A percentile compares a stretch with the other conserved stretches of the same genome.
Evolutionary conservation across 2,888 invertebrate species (phyloP).

Genomic region (Xestobium rufovillosum): DNA sequence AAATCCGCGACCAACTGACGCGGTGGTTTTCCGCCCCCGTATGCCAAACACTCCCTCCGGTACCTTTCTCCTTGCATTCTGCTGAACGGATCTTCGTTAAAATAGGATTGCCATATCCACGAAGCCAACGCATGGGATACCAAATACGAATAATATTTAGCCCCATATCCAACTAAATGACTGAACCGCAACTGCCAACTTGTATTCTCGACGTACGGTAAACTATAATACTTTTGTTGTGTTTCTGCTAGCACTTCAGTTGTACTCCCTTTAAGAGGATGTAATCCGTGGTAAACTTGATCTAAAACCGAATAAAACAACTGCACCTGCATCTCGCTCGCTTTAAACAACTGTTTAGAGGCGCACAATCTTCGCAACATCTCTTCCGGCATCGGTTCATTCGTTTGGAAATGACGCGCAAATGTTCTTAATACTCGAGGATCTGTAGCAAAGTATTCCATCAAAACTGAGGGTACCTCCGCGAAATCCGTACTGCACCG

Average conservation of each 20-base stretch:
- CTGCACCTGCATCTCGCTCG: slow-evolving; percentile 77
- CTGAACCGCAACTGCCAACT: slow-evolving; percentile 96
- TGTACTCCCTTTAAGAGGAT: slow-evolving; percentile 50
- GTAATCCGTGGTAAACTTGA: slow-evolving; percentile 74
- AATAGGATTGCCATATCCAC: slow-evolving; percentile 85
- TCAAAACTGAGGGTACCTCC: slow-evolving; percentile 96
- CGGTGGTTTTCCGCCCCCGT: slow-evolving; percentile 85
- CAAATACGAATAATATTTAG: slow-evolving; percentile 96
- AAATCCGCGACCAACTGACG: slow-evolving; percentile 71
- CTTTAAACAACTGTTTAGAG: slow-evolving; percentile 80
- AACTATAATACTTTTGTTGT: slow-evolving; percentile 75
- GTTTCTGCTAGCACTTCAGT: slow-evolving; percentile 68
- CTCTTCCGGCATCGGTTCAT: slow-evolving; percentile 71
- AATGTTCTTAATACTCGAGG: slow-evolving; percentile 76
- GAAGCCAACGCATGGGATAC: slow-evolving; percentile 90
- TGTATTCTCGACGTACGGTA: slow-evolving; percentile 84
- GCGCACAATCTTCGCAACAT: slow-evolving; percentile 74
- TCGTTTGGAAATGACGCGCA: slow-evolving; percentile 86
- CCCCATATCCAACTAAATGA: slow-evolving; percentile 96
- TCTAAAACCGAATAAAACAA: slow-evolving; percentile 90
- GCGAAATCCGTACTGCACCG: slow-evolving; percentile 97
- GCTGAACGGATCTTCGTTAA: slow-evolving; percentile 68
- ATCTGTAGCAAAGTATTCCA: slow-evolving; percentile 95
- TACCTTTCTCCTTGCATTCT: slow-evolving; percentile 73
- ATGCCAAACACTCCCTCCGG: slow-evolving; percentile 66